These are phyloP conservation scores for Bovichtus variegatus DNA, from an alignment of 2,797 vertebrate species.

Conservation along the genomic window DNA sequence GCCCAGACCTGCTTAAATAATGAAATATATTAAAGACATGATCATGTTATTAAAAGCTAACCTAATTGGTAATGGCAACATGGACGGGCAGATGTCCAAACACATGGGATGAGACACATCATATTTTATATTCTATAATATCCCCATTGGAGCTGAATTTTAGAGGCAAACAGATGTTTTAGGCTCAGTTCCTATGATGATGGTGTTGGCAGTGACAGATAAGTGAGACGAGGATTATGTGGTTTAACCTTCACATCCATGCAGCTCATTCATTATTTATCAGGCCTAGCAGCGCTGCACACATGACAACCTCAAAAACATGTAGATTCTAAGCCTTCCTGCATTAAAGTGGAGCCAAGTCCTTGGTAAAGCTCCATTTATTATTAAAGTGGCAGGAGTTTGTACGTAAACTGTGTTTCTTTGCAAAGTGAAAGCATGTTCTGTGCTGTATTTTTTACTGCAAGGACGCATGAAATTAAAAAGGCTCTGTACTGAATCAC, in stretches of 20 bases:
- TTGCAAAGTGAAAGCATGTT: background rate
- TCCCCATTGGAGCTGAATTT: background rate
- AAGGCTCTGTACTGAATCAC: background rate
- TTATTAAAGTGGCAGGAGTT: background rate
- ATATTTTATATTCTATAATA: background rate
- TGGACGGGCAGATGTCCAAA: conserved; percentile 23
- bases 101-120: conserved; percentile 19
- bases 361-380: conserved; percentile 1
- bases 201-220: background rate
- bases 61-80: background rate
- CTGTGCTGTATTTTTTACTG: background rate
- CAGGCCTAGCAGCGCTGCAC: background rate
- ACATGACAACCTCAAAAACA: conserved; percentile 13
- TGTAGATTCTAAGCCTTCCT: background rate
- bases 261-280: conserved; percentile 26
- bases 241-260: conserved; percentile 1
- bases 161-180: conserved; percentile 15
- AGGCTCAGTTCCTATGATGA: conserved; percentile 10
- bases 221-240: background rate
- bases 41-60: conserved; percentile 18
- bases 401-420: background rate
- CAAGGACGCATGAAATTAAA: background rate
- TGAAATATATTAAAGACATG: conserved; percentile 18
- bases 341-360: background rate
- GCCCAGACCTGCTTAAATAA: background rate